Evolutionary conservation across 2,797 vertebrate species (phyloP).

Genomic region (Iguana delicatissima): DNA sequence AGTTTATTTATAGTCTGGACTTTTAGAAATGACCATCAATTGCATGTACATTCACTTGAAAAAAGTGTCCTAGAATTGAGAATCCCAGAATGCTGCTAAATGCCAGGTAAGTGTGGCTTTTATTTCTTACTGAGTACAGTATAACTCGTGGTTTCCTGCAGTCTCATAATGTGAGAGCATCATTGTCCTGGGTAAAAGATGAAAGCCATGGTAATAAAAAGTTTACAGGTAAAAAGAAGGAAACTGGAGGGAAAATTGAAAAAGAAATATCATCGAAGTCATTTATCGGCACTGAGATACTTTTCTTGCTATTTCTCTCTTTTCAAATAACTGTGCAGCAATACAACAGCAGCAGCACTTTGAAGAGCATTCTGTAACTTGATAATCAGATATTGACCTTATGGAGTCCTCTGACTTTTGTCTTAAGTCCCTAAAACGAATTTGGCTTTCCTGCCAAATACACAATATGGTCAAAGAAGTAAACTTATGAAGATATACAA

Average conservation of each 20-base stretch:
- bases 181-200: not conserved
- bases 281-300: no score
- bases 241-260: not conserved
- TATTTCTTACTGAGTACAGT: not conserved
- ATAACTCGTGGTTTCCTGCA: not conserved
- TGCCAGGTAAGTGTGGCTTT: not conserved
- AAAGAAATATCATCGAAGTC: not conserved
- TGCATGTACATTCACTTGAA: not conserved
- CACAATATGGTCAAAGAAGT: no score
- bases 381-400: no score
- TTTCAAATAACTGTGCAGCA: not conserved
- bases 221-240: not conserved
- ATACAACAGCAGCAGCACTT: no score
- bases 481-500: no score
- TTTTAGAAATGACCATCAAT: not conserved
- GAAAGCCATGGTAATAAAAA: not conserved
- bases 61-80: not conserved
- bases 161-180: rapidly evolving
- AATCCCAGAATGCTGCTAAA: not conserved
- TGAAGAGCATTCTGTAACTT: no score
- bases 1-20: no score
- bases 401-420: no score
- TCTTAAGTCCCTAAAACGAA: no score
- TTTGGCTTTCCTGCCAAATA: no score
- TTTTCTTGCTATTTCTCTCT: not conserved